Conservation (phyloP, 2,797 vertebrate species). For the Masticophis lateralis region DNA sequence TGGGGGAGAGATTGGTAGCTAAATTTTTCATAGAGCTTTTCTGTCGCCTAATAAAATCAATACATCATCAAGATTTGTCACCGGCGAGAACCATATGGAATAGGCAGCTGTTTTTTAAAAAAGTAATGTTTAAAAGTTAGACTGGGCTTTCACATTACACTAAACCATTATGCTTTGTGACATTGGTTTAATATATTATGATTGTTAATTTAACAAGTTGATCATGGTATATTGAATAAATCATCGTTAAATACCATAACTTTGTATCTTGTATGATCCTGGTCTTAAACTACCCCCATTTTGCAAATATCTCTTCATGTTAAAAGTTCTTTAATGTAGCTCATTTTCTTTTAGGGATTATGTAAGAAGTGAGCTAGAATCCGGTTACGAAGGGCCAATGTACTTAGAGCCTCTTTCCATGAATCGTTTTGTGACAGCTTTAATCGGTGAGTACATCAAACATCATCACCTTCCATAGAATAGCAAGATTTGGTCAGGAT, state of each 20-base stretch:
- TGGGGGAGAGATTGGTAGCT: neutral
- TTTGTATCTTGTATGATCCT: neutral
- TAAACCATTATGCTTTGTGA: neutral
- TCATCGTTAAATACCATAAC: neutral
- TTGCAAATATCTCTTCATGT: neutral
- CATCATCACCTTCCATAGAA: neutral
- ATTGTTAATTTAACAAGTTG: neutral
- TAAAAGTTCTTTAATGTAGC: conserved; percentile 10
- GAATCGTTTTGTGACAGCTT: conserved; percentile 96
- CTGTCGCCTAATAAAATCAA: neutral
- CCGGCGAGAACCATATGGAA: neutral
- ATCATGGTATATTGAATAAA: neutral
- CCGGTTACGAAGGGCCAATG: conserved; percentile 91
- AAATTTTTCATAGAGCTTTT: neutral
- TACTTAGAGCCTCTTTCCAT: conserved; percentile 95
- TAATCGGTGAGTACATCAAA: conserved; percentile 82
- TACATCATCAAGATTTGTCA: neutral
- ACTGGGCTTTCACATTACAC: neutral
- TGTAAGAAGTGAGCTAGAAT: conserved; percentile 93
- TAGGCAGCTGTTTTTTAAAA: neutral
- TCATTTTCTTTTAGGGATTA: conserved; percentile 84
- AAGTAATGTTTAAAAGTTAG: conserved; percentile 22
- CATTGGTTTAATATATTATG: neutral
- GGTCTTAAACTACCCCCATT: neutral
- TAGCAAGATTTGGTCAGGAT: neutral